Evolutionary conservation across 1,140 invertebrate genomes (phyloP).

Genomic region (Zaprionus taronus): DNA sequence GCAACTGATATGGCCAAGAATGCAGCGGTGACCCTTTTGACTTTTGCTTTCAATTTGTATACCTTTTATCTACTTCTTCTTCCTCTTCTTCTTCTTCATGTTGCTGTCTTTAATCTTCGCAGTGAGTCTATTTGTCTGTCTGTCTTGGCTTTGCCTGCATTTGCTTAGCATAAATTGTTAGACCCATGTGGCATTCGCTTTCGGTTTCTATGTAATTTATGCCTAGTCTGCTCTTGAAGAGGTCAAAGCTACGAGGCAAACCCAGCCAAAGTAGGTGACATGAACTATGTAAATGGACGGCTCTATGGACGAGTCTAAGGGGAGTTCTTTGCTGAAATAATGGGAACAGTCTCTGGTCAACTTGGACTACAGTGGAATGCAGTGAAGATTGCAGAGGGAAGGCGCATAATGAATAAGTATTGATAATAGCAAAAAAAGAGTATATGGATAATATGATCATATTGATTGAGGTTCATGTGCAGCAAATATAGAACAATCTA

Average conservation of each 20-base stretch:
- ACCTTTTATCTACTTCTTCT: background rate
- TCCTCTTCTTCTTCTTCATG: background rate
- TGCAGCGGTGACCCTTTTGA: constrained; percentile 38
- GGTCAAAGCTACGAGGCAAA: constrained; percentile 45
- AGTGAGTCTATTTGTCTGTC: constrained; percentile 4
- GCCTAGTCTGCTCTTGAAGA: constrained; percentile 36
- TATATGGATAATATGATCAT: background rate
- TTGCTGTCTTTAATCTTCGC: constrained; percentile 28
- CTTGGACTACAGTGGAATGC: background rate
- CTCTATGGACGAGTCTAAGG: background rate
- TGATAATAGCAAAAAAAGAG: background rate
- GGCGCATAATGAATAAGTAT: background rate
- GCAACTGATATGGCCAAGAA: constrained; percentile 15
- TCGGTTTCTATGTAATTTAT: constrained; percentile 66
- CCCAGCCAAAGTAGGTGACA: constrained; percentile 35
- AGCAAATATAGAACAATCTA: no score
- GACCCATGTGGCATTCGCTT: constrained; percentile 55
- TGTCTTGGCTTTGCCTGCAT: constrained; percentile 52
- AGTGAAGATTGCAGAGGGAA: background rate
- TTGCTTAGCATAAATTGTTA: constrained; percentile 74
- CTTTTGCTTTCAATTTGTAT: constrained; percentile 46
- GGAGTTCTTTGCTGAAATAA: background rate
- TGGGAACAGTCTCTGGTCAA: background rate
- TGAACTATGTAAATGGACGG: constrained; percentile 18
- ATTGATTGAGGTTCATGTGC: no score